These are phyloP conservation scores for Agapostemon virescens DNA, from an alignment of 2,888 invertebrate genomes.

Conservation along the genomic window DNA sequence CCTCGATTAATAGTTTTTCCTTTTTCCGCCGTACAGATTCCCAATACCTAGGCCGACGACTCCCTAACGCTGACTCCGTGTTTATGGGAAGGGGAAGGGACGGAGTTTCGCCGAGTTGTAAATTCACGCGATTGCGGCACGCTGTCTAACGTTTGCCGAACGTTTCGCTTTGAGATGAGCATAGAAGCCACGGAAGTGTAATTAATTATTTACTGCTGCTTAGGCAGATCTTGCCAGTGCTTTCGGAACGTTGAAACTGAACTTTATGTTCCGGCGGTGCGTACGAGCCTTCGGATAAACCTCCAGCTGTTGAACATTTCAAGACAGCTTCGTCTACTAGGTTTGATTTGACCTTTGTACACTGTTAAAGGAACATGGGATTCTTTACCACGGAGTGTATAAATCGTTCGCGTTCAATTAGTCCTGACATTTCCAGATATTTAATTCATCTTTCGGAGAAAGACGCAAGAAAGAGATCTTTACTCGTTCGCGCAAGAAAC, in stretches of 20 bases:
- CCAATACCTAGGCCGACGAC: not conserved
- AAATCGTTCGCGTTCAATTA: too few relatives aligned
- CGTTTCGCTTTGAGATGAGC: not conserved
- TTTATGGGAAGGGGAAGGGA: slow-evolving; percentile 14
- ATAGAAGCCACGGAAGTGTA: not conserved
- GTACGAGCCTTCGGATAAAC: not conserved
- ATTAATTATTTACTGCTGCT: not conserved
- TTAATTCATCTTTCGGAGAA: too few relatives aligned
- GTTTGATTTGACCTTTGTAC: not conserved
- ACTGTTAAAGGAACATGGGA: too few relatives aligned
- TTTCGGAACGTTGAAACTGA: not conserved
- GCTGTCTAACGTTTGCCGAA: not conserved
- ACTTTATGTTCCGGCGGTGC: not conserved
- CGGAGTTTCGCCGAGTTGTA: slow-evolving; percentile 17
- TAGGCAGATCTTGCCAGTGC: not conserved
- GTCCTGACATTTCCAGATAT: too few relatives aligned
- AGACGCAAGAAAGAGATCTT: too few relatives aligned
- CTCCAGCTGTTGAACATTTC: not conserved
- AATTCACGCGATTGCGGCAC: slow-evolving; percentile 1
- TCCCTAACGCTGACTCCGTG: not conserved
- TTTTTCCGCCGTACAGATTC: not conserved
- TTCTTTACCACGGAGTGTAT: too few relatives aligned
- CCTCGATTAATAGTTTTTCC: slow-evolving; percentile 14
- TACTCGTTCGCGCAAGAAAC: too few relatives aligned
- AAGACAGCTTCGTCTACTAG: not conserved